Evolutionary conservation across 2,888 invertebrate genomes (phyloP), one percentile per base, ranked within the genome.

Genomic region (Aphidius colemani): DNA sequence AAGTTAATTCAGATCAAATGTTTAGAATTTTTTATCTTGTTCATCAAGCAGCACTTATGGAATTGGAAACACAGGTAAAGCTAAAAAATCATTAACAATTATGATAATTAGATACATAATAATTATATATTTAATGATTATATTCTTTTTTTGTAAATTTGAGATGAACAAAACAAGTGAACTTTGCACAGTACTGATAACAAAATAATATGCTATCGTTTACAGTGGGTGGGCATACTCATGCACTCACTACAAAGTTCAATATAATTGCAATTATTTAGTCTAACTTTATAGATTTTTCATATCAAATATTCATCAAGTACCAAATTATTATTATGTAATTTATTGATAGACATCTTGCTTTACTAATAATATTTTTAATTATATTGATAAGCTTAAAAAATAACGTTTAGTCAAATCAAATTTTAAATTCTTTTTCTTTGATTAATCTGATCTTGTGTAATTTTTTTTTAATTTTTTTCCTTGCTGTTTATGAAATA

Each of bases 1-100:
- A 87, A 71, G 88, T 93, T 69, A 86, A 82, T 51, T 85, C 92
- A 0, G 93, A 94, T 75, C 90, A 92, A 77, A 80, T 94, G 72
- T 92, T 94, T 83, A 85, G 90, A 69, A 83, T 93, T 74, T 90
- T 94, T 78, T 94, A 93, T 79, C 83, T 93, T 71, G 88, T 94
- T 69, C 94, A 94, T 79, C 86, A 90, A 74, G 89, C 90, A 0
- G 92, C 94, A n/a, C 85, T 91, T 74, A 73, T 88, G 68, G 92
- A 92, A 78, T 90, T 89, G 0, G 90, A 91, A 82, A 89, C 91
- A 0, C 93, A 93, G 82, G 82, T 82, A 40, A 53, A 66, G 50
- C 44, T n/a, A 41, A 51, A 30, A 30, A 46, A 10, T 11, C 1
- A 44, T 6, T 18, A 45, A 7, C 46, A 1, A 7, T 46, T 3